phyloP scores from a whole-genome alignment of 2,888 invertebrate genomes.

The Buathra laborator region DNA sequence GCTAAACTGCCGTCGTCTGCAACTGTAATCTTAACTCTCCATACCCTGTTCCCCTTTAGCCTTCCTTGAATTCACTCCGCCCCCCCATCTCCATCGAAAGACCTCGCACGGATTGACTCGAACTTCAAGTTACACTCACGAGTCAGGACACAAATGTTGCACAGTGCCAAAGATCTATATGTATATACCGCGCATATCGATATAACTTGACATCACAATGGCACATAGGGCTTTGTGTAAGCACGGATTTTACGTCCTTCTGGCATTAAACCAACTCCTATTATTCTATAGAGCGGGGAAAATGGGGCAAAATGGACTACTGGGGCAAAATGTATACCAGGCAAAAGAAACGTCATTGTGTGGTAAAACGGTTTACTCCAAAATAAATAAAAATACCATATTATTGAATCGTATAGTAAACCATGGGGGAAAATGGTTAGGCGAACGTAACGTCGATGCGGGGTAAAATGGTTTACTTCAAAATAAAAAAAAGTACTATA shows the following conservation, averaged over 20 bases:
- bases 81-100: slow-evolving; percentile 6
- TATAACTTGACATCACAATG: neutral
- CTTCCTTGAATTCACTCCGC: slow-evolving; percentile 20
- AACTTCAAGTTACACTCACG: slow-evolving; percentile 14
- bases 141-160: neutral
- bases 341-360: too few relatives aligned
- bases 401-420: too few relatives aligned
- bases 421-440: too few relatives aligned
- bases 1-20: slow-evolving; percentile 28
- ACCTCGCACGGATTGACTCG: slow-evolving; percentile 2
- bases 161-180: neutral
- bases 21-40: slow-evolving; percentile 33
- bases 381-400: too few relatives aligned
- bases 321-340: neutral
- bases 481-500: too few relatives aligned
- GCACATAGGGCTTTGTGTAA: neutral
- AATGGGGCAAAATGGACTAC: neutral
- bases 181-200: neutral
- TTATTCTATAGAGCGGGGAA: neutral
- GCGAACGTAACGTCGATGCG: too few relatives aligned
- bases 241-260: slow-evolving; percentile 14
- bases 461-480: too few relatives aligned
- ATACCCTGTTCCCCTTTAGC: slow-evolving; percentile 10
- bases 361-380: too few relatives aligned
- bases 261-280: slow-evolving; percentile 12